Percentiles rank a stretch among this genome's conserved stretches.
These are phyloP conservation scores for Gopherus evgoodei DNA, from an alignment of 2,113 vertebrate genomes.

Conservation along the genomic window DNA sequence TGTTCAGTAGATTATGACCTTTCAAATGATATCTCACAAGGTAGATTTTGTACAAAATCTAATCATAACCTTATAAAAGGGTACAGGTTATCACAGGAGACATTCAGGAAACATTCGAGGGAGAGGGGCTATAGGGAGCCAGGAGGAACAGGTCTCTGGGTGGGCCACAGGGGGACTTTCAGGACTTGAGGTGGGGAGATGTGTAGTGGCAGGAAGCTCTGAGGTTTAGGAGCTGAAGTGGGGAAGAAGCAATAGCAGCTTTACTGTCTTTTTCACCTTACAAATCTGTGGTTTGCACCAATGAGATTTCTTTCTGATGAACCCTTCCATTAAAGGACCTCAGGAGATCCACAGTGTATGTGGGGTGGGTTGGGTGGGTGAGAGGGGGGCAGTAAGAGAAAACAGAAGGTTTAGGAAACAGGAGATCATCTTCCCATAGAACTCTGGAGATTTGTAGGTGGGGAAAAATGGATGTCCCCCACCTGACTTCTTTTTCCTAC, in stretches of 20 bases:
- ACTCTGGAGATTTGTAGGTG: neutral
- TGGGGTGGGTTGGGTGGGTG: no score
- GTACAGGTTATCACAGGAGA: neutral
- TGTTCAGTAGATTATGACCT: neutral
- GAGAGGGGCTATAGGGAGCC: neutral
- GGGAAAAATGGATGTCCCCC: neutral
- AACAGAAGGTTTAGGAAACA: neutral
- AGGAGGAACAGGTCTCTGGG: neutral
- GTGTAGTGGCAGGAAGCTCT: neutral
- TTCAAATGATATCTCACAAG: neutral
- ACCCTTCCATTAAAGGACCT: neutral
- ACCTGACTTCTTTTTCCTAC: neutral
- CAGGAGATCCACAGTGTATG: neutral
- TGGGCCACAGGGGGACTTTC: neutral
- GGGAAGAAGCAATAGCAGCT: neutral
- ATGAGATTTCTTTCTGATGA: conserved; percentile 9
- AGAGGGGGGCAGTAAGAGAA: neutral
- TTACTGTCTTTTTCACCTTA: neutral
- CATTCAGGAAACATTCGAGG: neutral
- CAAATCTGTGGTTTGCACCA: neutral
- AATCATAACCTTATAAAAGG: neutral
- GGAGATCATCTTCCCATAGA: neutral
- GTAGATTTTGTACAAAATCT: neutral
- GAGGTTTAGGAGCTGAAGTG: neutral
- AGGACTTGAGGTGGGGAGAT: neutral